phyloP scores from a whole-genome alignment of 1,140 invertebrate species.

The Drosophila dunni region DNA sequence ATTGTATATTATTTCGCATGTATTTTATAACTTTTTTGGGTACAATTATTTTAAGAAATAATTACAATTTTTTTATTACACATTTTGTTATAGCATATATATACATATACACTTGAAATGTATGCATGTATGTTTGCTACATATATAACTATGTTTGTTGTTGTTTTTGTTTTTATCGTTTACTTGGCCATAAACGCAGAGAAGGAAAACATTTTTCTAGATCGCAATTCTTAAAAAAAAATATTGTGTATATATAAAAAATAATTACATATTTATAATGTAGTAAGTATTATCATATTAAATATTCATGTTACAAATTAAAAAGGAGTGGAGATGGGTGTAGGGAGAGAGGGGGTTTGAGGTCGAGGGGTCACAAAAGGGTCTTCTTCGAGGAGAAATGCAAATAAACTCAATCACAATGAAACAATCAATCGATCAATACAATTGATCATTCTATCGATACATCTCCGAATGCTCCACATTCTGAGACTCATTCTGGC shows the following conservation, averaged over 20 bases:
- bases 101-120: conserved; percentile 23
- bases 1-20: conserved; percentile 35
- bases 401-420: conserved; percentile 81
- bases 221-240: conserved; percentile 58
- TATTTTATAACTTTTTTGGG: conserved; percentile 67
- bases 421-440: conserved; percentile 57
- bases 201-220: conserved; percentile 76
- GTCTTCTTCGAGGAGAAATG: conserved; percentile 57
- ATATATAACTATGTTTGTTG: conserved; percentile 47
- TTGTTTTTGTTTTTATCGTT: conserved; percentile 47
- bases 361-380: background rate
- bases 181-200: conserved; percentile 58
- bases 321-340: background rate
- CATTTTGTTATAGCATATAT: conserved; percentile 32
- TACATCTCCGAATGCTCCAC: conserved; percentile 1
- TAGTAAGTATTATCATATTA: conserved; percentile 26
- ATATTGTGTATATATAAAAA: conserved; percentile 47
- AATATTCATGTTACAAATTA: conserved; percentile 36
- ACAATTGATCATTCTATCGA: conserved; percentile 22
- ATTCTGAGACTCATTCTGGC: conserved; percentile 41
- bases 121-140: conserved; percentile 36
- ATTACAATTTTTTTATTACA: conserved; percentile 71
- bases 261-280: conserved; percentile 58
- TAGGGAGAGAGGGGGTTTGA: background rate
- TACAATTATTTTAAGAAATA: conserved; percentile 79